A percentile compares a stretch with the other conserved stretches of the same genome.
Evolutionary conservation across 2,113 vertebrate species (phyloP).

Genomic region (Thermophis baileyi): DNA sequence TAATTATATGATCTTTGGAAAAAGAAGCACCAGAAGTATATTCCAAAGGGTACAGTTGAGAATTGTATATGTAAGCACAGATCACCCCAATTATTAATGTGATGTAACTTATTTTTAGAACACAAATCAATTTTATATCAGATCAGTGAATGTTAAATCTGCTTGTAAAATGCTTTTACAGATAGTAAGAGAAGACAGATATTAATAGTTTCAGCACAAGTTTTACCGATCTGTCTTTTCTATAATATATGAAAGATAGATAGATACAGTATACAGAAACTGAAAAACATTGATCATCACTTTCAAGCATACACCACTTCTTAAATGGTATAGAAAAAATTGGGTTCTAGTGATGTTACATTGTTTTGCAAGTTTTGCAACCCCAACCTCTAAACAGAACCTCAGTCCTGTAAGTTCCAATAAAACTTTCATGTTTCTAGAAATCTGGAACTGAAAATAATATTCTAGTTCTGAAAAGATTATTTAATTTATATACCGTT

Average conservation of each 20-base stretch:
- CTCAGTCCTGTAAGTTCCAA: not conserved
- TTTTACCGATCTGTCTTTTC: not conserved
- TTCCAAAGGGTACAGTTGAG: not conserved
- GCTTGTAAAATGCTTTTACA: not conserved
- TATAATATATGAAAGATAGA: not conserved
- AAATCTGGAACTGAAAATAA: not conserved
- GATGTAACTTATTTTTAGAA: not conserved
- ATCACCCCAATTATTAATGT: not conserved
- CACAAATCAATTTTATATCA: not conserved
- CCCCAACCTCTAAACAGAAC: not conserved
- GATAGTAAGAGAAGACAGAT: not conserved
- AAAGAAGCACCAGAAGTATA: not conserved
- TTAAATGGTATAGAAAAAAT: not conserved
- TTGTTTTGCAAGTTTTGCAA: not conserved
- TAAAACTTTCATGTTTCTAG: not conserved
- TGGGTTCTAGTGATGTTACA: not conserved
- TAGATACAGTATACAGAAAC: not conserved
- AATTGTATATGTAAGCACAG: not conserved
- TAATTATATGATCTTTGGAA: conserved; percentile 2
- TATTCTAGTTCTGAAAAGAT: not conserved
- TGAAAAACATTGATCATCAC: not conserved
- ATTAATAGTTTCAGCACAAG: not conserved
- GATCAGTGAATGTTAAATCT: not conserved
- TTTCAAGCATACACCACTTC: not conserved
- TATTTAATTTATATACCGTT: not conserved